A percentile compares a stretch with the other conserved stretches of the same genome.
phyloP scores from a whole-genome alignment of 2,113 vertebrate species.

The Maccullochella peelii region DNA sequence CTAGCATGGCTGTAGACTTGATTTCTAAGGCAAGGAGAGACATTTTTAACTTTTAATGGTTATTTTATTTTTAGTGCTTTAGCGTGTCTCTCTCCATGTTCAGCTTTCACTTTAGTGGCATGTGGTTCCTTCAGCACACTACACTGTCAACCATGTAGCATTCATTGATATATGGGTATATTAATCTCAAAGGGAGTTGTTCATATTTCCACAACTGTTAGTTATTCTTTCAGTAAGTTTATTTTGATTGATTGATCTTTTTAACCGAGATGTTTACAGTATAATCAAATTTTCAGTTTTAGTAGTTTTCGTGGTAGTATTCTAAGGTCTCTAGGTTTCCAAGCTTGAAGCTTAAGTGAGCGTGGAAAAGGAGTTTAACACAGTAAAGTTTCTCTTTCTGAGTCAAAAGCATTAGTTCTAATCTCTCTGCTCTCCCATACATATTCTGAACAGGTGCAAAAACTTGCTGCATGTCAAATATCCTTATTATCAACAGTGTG shows the following conservation, averaged over 20 bases:
- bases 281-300: not conserved
- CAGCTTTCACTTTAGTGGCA: not conserved
- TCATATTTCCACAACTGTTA: constrained; percentile 6
- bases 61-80: not conserved
- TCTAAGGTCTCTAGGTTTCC: not conserved
- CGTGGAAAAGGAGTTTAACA: not conserved
- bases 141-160: not conserved
- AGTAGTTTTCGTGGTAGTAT: not conserved
- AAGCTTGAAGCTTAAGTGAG: not conserved
- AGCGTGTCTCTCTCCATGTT: not conserved
- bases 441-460: constrained; percentile 25
- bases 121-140: not conserved
- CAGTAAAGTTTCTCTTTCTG: not conserved
- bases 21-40: not conserved
- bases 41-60: constrained; percentile 1
- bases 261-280: not conserved
- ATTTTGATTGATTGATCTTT: not conserved
- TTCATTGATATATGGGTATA: constrained; percentile 5
- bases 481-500: constrained; percentile 12
- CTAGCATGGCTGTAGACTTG: not conserved
- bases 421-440: not conserved
- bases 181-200: constrained; percentile 2
- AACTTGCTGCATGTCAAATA: constrained; percentile 14
- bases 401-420: not conserved
- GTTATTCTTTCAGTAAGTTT: not conserved